phyloP scores from a whole-genome alignment of 2,113 vertebrate species.

The Eulacestoma nigropectus region DNA sequence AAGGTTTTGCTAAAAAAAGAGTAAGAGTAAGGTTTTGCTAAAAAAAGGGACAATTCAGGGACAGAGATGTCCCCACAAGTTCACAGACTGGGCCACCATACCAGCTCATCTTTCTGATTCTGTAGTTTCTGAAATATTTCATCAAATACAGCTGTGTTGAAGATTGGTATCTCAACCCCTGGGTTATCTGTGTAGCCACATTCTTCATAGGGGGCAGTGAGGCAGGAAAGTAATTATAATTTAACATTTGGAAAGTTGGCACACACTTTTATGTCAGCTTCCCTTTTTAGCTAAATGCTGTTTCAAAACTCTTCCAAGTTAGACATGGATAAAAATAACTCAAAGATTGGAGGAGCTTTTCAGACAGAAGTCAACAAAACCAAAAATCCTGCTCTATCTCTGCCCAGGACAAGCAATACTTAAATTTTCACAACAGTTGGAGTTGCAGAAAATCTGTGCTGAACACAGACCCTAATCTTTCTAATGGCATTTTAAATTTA shows the following conservation, averaged over 20 bases:
- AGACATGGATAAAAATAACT: background rate
- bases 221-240: background rate
- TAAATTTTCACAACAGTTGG: background rate
- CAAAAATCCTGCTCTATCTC: background rate
- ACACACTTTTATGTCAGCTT: background rate
- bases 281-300: background rate
- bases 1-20: background rate
- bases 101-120: background rate
- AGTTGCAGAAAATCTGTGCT: background rate
- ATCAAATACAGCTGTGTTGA: background rate
- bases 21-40: background rate
- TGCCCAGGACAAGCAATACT: background rate
- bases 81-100: background rate
- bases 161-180: background rate
- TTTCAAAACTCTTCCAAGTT: slow-evolving; percentile 5
- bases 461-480: background rate
- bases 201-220: background rate
- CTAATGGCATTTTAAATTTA: background rate
- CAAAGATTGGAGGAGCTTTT: background rate
- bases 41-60: background rate
- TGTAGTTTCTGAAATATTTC: background rate
- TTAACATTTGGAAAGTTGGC: background rate
- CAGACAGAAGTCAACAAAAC: background rate
- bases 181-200: background rate
- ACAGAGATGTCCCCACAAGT: background rate